A percentile compares a stretch with the other conserved stretches of the same genome.
phyloP scores from a whole-genome alignment of 2,888 invertebrate genomes.

The Phyllotreta striolata region DNA sequence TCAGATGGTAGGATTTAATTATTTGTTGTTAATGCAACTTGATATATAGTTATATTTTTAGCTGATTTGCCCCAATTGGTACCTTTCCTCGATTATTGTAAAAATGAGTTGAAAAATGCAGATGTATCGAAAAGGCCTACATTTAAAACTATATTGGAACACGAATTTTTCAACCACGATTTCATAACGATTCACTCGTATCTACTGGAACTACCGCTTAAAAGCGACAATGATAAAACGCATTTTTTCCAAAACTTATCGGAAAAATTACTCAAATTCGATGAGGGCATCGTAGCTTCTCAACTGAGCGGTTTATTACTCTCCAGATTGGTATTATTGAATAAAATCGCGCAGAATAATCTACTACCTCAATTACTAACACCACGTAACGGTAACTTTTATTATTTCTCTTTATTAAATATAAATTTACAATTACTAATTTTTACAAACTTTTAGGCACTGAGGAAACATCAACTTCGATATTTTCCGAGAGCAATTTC shows the following conservation, averaged over 20 bases:
- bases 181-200: slow-evolving; percentile 86
- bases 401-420: slow-evolving; percentile 6
- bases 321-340: slow-evolving; percentile 85
- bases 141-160: slow-evolving; percentile 71
- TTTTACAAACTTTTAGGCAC: slow-evolving; percentile 41
- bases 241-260: slow-evolving; percentile 79
- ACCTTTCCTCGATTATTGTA: slow-evolving; percentile 76
- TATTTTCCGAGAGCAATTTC: slow-evolving; percentile 76
- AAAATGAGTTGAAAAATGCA: slow-evolving; percentile 71
- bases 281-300: slow-evolving; percentile 82
- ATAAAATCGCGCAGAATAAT: slow-evolving; percentile 78
- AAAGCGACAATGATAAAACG: slow-evolving; percentile 77
- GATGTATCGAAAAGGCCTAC: slow-evolving; percentile 73
- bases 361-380: slow-evolving; percentile 76
- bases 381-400: slow-evolving; percentile 71
- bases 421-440: slow-evolving; percentile 24
- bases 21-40: not conserved
- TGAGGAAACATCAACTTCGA: slow-evolving; percentile 59
- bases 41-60: slow-evolving; percentile 47
- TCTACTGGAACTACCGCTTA: slow-evolving; percentile 81
- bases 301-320: slow-evolving; percentile 80
- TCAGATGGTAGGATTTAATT: slow-evolving; percentile 62
- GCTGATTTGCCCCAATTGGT: slow-evolving; percentile 74
- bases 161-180: slow-evolving; percentile 85
- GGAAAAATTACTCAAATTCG: slow-evolving; percentile 73